Base-by-base conservation (phyloP, 2,888 invertebrate genomes). In the Drosophila borealis region DNA sequence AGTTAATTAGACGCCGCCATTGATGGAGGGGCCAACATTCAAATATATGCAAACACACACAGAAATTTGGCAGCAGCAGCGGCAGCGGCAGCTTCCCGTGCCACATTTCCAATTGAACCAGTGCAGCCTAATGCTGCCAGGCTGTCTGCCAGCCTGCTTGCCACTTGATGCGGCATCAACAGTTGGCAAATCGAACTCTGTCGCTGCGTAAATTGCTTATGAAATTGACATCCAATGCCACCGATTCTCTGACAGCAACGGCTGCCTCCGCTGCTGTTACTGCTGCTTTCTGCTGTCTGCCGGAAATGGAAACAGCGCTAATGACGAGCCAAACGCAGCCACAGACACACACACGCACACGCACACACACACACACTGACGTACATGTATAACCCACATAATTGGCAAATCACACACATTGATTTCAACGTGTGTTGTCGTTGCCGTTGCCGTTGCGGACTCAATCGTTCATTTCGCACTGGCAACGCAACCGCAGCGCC, bases 361-460 rank as follows among this genome's bases (percentile, higher is more conserved):
- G 45, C 41, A 63, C 37, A 51, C 25, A 46, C 21, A 42, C 49
- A 62, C 60, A 56, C 50, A 55, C 41, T 51, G 49, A 67, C 54
- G 44, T 57, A 37, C 41, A 65, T 61, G 74, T 77, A 83, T 86
- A 74, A 71, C 87, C 89, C 88, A 88, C 88, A 85, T 89, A 88
- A 85, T 85, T 85, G 84, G 84, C 88, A 89, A 86, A 89, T 83
- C 89, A 88, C 85, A 88, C 75, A 88, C 89, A 85, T 85, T 88
- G 89, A 85, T 85, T 85, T 88, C 77, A 63, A 70, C 82, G 80
- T 82, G 76, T 69, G 71, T 67, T 74, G 69, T 65, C 73, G 48
- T 70, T 78, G 82, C 61, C 77, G 51, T 66, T 72, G 81, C 42
- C 72, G 70, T 79, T 75, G 88, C 63, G 62, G 78, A 81, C 71